Conservation (phyloP, 2,797 vertebrate species). For the Bradypodion pumilum region DNA sequence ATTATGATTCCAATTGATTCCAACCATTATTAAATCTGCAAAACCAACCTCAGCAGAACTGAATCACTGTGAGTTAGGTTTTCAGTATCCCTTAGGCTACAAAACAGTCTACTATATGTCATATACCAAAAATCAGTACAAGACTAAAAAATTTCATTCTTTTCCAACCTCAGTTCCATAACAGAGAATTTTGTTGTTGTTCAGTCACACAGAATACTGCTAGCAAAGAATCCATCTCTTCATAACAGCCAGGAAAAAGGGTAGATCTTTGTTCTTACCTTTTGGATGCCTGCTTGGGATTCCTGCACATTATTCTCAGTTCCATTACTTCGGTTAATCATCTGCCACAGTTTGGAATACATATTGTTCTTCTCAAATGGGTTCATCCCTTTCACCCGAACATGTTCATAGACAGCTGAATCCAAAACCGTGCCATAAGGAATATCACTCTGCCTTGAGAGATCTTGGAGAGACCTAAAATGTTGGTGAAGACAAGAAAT, state of each 20-base stretch:
- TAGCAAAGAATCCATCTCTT: not conserved
- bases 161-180: not conserved
- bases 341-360: constrained; percentile 98
- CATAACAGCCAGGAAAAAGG: not conserved
- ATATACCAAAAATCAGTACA: not conserved
- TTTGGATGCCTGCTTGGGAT: constrained; percentile 92
- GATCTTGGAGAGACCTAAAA: constrained; percentile 93
- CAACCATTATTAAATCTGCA: too few species aligned
- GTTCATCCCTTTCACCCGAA: constrained; percentile 95
- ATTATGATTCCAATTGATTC: too few species aligned
- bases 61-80: too few species aligned
- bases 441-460: constrained; percentile 95
- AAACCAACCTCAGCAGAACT: too few species aligned
- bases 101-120: not conserved
- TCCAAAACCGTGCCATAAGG: constrained; percentile 96
- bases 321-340: constrained; percentile 95
- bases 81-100: too few species aligned
- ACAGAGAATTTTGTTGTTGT: too few species aligned
- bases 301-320: constrained; percentile 93
- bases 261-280: constrained; percentile 78
- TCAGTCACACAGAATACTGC: constrained; percentile 17
- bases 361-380: constrained; percentile 97
- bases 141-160: not conserved
- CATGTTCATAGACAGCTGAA: constrained; percentile 95
- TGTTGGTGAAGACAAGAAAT: constrained; percentile 56